Conservation (phyloP, 2,888 invertebrate species). For the Bombylius major region DNA sequence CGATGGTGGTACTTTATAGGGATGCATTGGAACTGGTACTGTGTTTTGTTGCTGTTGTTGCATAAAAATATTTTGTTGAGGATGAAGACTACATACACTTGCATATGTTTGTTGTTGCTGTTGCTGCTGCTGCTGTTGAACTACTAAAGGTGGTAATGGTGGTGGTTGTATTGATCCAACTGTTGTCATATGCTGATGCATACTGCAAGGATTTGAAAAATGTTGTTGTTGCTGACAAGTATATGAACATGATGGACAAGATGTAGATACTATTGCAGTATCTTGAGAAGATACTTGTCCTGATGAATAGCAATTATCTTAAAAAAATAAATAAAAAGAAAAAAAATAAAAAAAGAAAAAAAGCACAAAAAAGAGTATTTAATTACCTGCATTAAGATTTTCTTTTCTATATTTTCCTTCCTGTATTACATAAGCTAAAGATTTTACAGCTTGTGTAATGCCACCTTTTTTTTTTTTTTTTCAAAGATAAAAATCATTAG, state of each 20-base stretch:
- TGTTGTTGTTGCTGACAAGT: conserved; percentile 1
- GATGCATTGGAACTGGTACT: conserved; percentile 4
- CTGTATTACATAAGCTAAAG: conserved; percentile 25
- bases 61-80: conserved; percentile 7
- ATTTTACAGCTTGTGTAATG: conserved; percentile 27
- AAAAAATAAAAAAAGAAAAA: neutral
- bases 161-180: neutral
- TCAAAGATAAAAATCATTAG: conserved; percentile 1
- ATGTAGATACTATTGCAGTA: neutral
- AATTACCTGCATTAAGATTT: conserved; percentile 17
- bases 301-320: conserved; percentile 17
- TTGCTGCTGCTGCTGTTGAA: conserved; percentile 6
- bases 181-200: conserved; percentile 14
- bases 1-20: conserved; percentile 5
- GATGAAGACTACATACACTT: conserved; percentile 17
- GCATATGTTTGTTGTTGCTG: conserved; percentile 9
- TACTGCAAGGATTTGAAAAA: neutral
- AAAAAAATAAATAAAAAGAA: neutral
- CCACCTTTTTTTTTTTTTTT: conserved; percentile 21
- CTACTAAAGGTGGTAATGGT: too few species aligned
- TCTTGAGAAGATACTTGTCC: conserved; percentile 16
- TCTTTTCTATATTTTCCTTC: conserved; percentile 28
- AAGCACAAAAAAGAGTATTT: neutral
- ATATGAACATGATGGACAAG: conserved; percentile 10
- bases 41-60: conserved; percentile 2